phyloP scores from a whole-genome alignment of 2,888 invertebrate species.

The Apoderus coryli region DNA sequence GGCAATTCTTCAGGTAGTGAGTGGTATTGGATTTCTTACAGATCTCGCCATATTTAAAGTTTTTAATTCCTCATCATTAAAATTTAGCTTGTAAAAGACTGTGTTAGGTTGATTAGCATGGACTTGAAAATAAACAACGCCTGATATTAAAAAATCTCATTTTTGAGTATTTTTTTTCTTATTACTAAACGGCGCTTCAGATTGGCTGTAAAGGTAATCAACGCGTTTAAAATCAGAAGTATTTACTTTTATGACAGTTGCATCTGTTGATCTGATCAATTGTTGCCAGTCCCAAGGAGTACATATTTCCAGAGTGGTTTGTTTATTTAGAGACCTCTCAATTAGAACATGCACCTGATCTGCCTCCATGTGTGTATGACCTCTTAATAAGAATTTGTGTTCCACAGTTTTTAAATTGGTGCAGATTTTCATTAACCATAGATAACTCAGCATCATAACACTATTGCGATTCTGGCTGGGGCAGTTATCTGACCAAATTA shows the following conservation, averaged over 20 bases:
- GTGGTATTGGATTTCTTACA: conserved; percentile 1
- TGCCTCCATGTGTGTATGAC: conserved; percentile 11
- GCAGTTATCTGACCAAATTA: conserved; percentile 12
- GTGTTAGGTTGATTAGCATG: conserved; percentile 8
- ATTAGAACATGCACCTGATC: conserved; percentile 12
- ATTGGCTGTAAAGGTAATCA: conserved; percentile 4
- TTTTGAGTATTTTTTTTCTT: conserved; percentile 4
- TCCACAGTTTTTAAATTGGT: conserved; percentile 10
- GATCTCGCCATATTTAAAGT: conserved; percentile 4
- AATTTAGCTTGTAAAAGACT: conserved; percentile 10
- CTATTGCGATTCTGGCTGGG: conserved; percentile 9
- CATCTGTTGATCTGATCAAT: conserved; percentile 5
- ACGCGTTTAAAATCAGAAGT: conserved; percentile 10
- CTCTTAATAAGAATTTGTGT: conserved; percentile 11
- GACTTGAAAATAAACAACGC: conserved; percentile 7
- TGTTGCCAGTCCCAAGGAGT: conserved; percentile 1
- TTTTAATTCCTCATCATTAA: conserved; percentile 9
- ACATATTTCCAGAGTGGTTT: background rate
- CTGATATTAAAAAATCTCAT: conserved; percentile 10
- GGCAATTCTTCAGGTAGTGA: background rate
- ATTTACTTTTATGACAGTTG: conserved; percentile 5
- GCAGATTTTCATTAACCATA: conserved; percentile 7
- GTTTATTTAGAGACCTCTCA: conserved; percentile 5
- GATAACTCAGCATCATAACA: conserved; percentile 8
- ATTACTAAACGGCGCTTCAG: conserved; percentile 5